These are phyloP conservation scores for Tachyglossus aculeatus DNA, from an alignment of 2,797 vertebrate species.

Conservation along the genomic window DNA sequence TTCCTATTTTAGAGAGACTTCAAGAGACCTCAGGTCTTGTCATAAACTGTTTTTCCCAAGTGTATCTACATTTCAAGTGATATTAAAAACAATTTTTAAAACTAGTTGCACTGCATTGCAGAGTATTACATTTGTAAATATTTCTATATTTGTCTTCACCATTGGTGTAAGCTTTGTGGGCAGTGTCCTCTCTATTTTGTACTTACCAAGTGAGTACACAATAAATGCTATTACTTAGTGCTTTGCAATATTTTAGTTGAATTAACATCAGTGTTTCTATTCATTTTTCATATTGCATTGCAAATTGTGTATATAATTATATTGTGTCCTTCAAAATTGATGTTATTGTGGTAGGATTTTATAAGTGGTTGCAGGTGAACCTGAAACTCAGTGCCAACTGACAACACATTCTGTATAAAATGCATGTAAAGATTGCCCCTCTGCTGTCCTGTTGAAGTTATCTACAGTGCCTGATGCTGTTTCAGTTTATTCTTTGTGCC, in stretches of 20 bases:
- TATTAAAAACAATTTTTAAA: background rate
- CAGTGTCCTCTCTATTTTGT: too few relatives aligned
- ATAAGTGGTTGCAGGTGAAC: too few relatives aligned
- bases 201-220: too few relatives aligned
- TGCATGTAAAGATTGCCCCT: too few relatives aligned
- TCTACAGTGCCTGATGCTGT: too few relatives aligned
- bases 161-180: too few relatives aligned
- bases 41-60: background rate
- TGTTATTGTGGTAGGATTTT: too few relatives aligned
- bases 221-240: background rate
- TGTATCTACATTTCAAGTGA: background rate
- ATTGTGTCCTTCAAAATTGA: too few relatives aligned
- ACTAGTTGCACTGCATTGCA: background rate
- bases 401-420: background rate
- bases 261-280: background rate
- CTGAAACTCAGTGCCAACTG: conserved; percentile 7
- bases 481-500: too few relatives aligned
- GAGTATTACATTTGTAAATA: conserved; percentile 2
- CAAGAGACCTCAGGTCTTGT: conserved; percentile 77
- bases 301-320: too few relatives aligned
- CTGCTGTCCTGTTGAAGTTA: too few relatives aligned
- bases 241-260: conserved; percentile 13
- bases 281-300: background rate
- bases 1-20: conserved; percentile 79
- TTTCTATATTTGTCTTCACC: too few relatives aligned